Evolutionary conservation across 2,888 invertebrate species (phyloP).

Genomic region (Philaethria dido): DNA sequence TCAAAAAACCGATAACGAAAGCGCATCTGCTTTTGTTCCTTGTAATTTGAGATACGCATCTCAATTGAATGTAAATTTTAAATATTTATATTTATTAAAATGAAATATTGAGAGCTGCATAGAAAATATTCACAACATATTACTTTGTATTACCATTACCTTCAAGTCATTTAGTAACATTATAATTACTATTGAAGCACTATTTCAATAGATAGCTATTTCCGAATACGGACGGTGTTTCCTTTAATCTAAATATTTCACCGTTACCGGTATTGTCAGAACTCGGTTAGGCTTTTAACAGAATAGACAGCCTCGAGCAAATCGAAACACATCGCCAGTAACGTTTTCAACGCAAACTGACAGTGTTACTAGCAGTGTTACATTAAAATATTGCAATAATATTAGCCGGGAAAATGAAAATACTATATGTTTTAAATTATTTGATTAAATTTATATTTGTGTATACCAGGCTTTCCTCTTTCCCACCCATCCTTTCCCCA

Average conservation of each 20-base stretch:
- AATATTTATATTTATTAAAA: too few relatives aligned
- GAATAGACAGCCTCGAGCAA: conserved; percentile 19
- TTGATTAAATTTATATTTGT: too few relatives aligned
- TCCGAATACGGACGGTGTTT: not conserved
- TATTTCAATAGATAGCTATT: not conserved
- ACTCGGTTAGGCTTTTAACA: conserved; percentile 27
- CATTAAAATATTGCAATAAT: not conserved
- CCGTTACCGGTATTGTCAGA: conserved; percentile 1
- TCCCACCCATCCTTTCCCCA: too few relatives aligned
- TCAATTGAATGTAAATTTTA: too few relatives aligned
- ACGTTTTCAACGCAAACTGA: conserved; percentile 6
- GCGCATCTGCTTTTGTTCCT: too few relatives aligned
- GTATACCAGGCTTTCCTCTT: too few relatives aligned
- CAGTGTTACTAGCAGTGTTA: not conserved
- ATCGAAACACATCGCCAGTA: conserved; percentile 13
- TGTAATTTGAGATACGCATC: too few relatives aligned
- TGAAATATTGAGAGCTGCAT: too few relatives aligned
- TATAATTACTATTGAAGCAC: not conserved
- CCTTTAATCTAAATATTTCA: conserved; percentile 24
- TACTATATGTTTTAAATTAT: too few relatives aligned
- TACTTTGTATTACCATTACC: not conserved
- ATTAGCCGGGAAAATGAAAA: not conserved
- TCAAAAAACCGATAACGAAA: too few relatives aligned
- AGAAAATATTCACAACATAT: not conserved
- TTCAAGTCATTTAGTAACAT: not conserved